These are phyloP conservation scores for Aplochiton taeniatus DNA, from an alignment of 2,797 vertebrate species.

Conservation along the genomic window DNA sequence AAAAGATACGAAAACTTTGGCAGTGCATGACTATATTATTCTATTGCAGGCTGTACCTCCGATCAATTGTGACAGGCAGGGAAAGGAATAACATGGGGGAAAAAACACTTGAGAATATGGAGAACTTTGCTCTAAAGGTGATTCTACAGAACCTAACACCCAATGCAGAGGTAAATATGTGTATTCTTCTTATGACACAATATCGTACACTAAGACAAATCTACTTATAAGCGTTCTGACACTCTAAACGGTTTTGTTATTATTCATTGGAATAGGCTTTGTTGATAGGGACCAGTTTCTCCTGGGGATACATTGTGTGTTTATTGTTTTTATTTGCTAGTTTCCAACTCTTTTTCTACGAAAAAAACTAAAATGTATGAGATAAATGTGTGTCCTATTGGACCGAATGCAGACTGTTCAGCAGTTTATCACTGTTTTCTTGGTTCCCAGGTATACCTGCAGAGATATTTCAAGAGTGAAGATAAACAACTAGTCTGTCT, in stretches of 20 bases:
- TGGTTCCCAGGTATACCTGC: slow-evolving; percentile 45
- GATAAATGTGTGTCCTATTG: no score
- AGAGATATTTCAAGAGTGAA: slow-evolving; percentile 50
- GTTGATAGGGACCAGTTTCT: no score
- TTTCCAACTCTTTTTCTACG: no score
- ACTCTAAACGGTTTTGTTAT: no score
- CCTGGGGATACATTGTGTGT: no score
- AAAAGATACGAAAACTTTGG: neutral
- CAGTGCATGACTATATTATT: neutral
- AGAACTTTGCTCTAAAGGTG: slow-evolving; percentile 28
- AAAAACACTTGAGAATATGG: slow-evolving; percentile 31
- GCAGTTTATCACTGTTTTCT: slow-evolving; percentile 1
- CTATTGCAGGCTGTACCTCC: slow-evolving; percentile 44
- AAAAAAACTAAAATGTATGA: no score
- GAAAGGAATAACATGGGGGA: neutral
- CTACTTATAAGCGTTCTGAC: no score
- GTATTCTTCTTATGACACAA: no score
- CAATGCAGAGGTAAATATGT: slow-evolving; percentile 39
- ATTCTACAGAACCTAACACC: slow-evolving; percentile 18
- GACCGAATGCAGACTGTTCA: neutral
- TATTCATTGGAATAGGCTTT: no score
- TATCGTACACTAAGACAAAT: no score
- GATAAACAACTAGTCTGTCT: neutral
- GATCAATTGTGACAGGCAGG: neutral
- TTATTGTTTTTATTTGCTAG: no score